Conservation (phyloP, 2,797 vertebrate species). For the Chanos chanos region DNA sequence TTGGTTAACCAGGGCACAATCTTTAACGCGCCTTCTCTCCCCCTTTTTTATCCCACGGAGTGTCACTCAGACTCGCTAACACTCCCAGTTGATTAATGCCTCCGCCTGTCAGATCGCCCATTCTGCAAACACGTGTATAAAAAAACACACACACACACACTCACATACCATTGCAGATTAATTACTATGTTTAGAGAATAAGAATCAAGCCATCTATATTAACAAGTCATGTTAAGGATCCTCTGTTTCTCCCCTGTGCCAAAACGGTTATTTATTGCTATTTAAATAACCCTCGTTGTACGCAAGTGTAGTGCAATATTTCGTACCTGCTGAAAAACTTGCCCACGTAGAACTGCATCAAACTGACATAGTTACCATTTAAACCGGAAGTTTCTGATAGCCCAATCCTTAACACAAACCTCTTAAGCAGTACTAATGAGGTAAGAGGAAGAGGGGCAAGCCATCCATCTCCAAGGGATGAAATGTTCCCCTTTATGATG, state of each 20-base stretch:
- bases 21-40: slow-evolving; percentile 32
- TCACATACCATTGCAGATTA: slow-evolving; percentile 21
- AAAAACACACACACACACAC: too few relatives aligned
- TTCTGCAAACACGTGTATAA: slow-evolving; percentile 19
- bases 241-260: too few relatives aligned
- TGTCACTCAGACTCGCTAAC: slow-evolving; percentile 42
- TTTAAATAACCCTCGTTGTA: too few relatives aligned
- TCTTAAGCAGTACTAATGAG: slow-evolving; percentile 1
- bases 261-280: too few relatives aligned
- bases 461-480: slow-evolving; percentile 4
- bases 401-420: background rate
- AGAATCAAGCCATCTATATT: too few relatives aligned
- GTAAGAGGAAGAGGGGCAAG: background rate
- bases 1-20: slow-evolving; percentile 45
- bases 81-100: slow-evolving; percentile 52
- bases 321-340: too few relatives aligned
- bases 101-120: slow-evolving; percentile 35
- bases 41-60: slow-evolving; percentile 41
- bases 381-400: background rate
- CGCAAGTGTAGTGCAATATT: too few relatives aligned
- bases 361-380: slow-evolving; percentile 6
- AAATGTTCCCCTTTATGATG: background rate
- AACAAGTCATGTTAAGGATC: too few relatives aligned
- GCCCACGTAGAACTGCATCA: too few relatives aligned
- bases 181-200: slow-evolving; percentile 27